Percentiles rank a stretch among this genome's conserved stretches.
Conservation (phyloP, 2,888 invertebrate genomes). For the Cheilosia soror region DNA sequence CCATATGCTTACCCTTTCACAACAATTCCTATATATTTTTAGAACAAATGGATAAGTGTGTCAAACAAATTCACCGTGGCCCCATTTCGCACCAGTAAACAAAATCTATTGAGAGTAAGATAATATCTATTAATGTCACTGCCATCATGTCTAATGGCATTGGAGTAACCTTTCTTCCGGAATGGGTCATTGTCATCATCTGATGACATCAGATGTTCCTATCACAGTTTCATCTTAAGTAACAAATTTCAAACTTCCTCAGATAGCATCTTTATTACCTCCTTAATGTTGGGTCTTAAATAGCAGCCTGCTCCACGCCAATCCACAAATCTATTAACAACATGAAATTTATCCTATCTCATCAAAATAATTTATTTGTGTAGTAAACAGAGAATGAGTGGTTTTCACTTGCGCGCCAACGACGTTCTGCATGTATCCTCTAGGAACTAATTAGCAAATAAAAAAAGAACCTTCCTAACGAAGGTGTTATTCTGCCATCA, state of each 20-base stretch:
- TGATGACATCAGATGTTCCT: constrained; percentile 12
- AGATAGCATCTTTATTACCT: constrained; percentile 38
- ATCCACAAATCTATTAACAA: constrained; percentile 3
- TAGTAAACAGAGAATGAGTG: constrained; percentile 42
- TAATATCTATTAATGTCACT: neutral
- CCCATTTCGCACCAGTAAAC: too few relatives aligned
- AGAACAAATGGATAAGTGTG: too few relatives aligned
- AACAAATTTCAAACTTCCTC: constrained; percentile 10
- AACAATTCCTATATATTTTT: too few relatives aligned
- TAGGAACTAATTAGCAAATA: constrained; percentile 7
- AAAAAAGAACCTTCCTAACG: neutral
- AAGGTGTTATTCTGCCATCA: constrained; percentile 18
- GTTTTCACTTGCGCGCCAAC: constrained; percentile 7
- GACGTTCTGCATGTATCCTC: constrained; percentile 1
- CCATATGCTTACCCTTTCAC: too few relatives aligned
- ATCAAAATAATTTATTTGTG: constrained; percentile 40
- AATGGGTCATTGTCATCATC: constrained; percentile 22
- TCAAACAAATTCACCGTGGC: too few relatives aligned
- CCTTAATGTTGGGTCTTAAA: constrained; percentile 17
- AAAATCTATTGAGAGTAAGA: too few relatives aligned
- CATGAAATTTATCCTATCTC: constrained; percentile 15
- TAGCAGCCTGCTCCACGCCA: neutral
- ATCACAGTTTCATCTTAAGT: constrained; percentile 16
- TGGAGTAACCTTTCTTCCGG: neutral
- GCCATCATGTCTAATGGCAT: constrained; percentile 17